Base-by-base conservation (phyloP, 1,140 invertebrate genomes). In the Drosophila lowei region DNA sequence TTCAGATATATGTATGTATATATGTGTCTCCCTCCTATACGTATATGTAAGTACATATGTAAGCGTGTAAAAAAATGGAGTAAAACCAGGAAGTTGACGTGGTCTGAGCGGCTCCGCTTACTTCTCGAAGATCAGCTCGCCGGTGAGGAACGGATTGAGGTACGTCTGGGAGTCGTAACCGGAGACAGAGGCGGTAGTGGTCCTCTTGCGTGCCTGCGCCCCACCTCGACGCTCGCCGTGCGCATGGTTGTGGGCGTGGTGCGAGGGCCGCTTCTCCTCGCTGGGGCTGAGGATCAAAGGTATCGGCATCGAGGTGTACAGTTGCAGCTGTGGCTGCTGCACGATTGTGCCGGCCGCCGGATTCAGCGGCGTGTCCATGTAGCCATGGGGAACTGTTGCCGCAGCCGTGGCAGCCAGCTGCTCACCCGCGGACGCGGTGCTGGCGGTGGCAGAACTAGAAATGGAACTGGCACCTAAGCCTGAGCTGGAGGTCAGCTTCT, bases 121-220 rank as follows among this genome's bases (percentile, higher is more conserved):
- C 79, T 90, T 90, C 72, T 90, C 89, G 49, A 90, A 90, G 65
- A 90, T 90, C 7, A 90, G 77, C 63, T 90, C 89, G 41, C 89
- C 89, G 58, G 85, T 90, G 30, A 90, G 74, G 54, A 90, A 89
- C 8, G 89, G 89, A 79, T 90, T 90, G 66, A 90, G 83, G 53
- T 90, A 90, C 15, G 85, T 90, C 56, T 84, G 89, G n/a, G 79
- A 68, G 63, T 90, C 89, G 50, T 90, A 90, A 18, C 89, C 89
- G 25, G 88, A 88, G 0, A 89, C 84, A 3, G 75, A 74, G 30
- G 86, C 78, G 5, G 86, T 84, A 18, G 85, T 89, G 21, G 80
- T 83, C 13, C 84, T 66, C 47, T 89, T 76, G 2, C 86, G 61
- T 7, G 79, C 67, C 46, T 77, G 75, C 3, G 65, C 54, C 7